Evolutionary conservation across 92 coral and sea anemone genomes (phyloP).

Genomic region (Chrysogorgia sp.): DNA sequence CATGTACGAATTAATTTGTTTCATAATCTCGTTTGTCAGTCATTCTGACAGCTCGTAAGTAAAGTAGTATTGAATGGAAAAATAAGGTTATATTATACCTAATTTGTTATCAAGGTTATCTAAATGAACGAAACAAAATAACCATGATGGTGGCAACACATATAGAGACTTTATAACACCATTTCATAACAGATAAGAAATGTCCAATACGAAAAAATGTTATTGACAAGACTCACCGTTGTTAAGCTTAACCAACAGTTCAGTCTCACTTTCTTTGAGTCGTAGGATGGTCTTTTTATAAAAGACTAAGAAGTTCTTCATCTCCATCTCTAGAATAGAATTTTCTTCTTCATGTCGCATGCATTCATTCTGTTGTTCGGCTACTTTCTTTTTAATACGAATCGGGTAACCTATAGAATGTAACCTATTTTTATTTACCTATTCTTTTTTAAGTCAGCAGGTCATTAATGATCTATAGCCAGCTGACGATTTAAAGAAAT

Average conservation of each 20-base stretch:
- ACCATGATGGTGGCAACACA: background rate
- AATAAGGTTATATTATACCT: too few species aligned
- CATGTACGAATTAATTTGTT: too few species aligned
- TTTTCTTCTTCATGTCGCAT: conserved; percentile 3
- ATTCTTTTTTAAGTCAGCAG: background rate
- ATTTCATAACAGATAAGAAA: too few species aligned
- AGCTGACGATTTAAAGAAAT: background rate
- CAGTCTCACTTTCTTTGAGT: background rate
- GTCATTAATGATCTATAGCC: background rate
- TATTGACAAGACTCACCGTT: background rate
- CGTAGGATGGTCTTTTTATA: background rate
- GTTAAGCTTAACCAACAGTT: background rate
- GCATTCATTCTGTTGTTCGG: conserved; percentile 13
- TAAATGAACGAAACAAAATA: too few species aligned
- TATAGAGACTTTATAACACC: background rate
- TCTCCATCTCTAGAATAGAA: background rate
- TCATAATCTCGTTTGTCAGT: too few species aligned
- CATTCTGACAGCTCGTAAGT: too few species aligned
- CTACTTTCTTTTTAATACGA: conserved; percentile 13
- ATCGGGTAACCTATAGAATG: background rate
- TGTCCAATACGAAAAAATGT: background rate
- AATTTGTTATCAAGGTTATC: too few species aligned
- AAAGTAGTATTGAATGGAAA: too few species aligned
- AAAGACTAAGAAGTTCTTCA: background rate
- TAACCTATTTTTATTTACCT: background rate